Conservation (phyloP, 2,797 vertebrate genomes). For the Molossus molossus region DNA sequence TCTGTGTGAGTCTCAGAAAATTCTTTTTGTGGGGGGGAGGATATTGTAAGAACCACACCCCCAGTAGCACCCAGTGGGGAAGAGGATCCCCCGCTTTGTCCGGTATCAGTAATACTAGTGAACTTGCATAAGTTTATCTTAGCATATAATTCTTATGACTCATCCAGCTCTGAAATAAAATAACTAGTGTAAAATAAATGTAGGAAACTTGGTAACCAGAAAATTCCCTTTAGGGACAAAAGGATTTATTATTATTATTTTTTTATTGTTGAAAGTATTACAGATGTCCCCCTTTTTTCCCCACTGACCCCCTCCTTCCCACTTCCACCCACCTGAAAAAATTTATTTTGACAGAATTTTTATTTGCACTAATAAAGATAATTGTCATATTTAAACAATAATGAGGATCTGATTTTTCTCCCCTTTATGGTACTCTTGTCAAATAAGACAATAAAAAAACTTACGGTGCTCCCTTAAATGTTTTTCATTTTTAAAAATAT, state of each 20-base stretch:
- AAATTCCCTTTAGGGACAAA: neutral
- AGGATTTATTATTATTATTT: neutral
- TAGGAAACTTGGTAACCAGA: constrained; percentile 44
- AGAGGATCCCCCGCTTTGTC: too few relatives aligned
- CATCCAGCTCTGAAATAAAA: constrained; percentile 22
- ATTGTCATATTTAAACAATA: constrained; percentile 30
- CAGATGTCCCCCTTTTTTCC: too few relatives aligned
- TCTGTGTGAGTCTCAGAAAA: too few relatives aligned
- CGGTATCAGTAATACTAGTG: neutral
- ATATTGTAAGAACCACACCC: too few relatives aligned
- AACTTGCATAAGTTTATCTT: constrained; percentile 5
- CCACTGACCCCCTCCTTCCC: too few relatives aligned
- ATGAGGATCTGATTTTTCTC: constrained; percentile 29
- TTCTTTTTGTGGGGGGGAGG: too few relatives aligned
- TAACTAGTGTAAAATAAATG: constrained; percentile 55
- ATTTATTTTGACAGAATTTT: constrained; percentile 10
- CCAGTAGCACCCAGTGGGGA: too few relatives aligned
- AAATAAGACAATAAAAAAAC: neutral
- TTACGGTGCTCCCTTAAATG: neutral
- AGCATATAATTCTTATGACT: neutral
- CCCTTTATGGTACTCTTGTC: neutral
- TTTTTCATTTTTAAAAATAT: neutral
- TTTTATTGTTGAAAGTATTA: too few relatives aligned
- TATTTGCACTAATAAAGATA: neutral
- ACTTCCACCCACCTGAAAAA: neutral